Conservation (phyloP, 2,797 vertebrate genomes). For the Sciurus carolinensis region DNA sequence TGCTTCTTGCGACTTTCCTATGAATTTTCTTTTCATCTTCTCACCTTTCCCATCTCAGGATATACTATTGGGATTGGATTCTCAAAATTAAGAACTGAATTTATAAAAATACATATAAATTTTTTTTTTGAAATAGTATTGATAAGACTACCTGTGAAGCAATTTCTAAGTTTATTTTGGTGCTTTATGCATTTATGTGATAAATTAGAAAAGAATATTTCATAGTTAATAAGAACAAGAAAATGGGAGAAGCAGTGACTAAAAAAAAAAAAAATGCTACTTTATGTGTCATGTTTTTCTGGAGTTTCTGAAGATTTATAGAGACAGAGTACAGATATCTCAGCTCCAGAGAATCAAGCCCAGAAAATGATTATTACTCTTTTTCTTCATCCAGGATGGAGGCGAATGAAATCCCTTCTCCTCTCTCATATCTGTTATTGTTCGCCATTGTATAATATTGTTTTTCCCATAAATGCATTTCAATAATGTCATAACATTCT, state of each 20-base stretch:
- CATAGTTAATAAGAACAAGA: background rate
- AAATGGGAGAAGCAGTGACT: background rate
- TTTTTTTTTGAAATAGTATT: background rate
- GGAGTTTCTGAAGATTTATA: background rate
- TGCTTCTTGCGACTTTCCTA: background rate
- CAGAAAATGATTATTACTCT: background rate
- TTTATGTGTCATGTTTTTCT: background rate
- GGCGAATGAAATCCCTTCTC: background rate
- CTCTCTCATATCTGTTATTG: background rate
- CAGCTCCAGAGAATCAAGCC: background rate
- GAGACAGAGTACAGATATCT: background rate
- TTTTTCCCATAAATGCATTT: background rate
- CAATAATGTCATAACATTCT: background rate
- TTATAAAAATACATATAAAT: background rate
- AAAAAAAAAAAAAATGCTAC: too few species aligned
- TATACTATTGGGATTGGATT: background rate
- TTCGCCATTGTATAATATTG: background rate
- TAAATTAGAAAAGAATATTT: background rate
- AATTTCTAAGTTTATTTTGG: slow-evolving; percentile 33
- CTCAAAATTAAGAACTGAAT: background rate
- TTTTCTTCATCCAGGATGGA: background rate
- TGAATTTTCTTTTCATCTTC: background rate
- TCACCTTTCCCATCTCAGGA: background rate
- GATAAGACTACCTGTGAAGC: background rate
- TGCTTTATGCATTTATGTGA: background rate